phyloP scores from a whole-genome alignment of 2,113 vertebrate genomes.

The Siniperca chuatsi region DNA sequence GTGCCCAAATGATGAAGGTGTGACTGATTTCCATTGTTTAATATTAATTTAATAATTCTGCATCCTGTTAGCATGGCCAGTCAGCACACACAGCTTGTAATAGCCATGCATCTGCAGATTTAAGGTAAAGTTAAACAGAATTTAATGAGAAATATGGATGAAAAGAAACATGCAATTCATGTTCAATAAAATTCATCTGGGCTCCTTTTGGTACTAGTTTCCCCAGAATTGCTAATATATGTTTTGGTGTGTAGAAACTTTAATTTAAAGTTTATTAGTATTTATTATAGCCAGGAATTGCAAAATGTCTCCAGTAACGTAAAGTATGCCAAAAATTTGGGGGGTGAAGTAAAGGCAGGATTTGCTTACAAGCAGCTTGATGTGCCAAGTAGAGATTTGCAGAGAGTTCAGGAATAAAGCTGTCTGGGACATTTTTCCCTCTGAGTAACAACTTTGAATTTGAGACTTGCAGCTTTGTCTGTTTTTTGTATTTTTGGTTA shows the following conservation, averaged over 20 bases:
- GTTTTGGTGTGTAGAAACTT: background rate
- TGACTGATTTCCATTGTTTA: background rate
- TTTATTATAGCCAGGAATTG: background rate
- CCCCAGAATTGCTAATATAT: background rate
- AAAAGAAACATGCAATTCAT: background rate
- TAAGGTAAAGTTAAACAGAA: background rate
- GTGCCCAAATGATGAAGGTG: background rate
- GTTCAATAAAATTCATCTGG: background rate
- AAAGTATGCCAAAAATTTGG: background rate
- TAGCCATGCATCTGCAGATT: background rate
- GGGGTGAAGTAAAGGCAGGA: background rate
- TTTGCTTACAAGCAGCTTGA: constrained; percentile 38
- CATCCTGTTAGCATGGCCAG: background rate
- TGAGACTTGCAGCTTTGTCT: constrained; percentile 13
- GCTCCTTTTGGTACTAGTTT: background rate
- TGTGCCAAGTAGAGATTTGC: constrained; percentile 46
- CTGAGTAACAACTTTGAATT: background rate
- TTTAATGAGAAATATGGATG: background rate
- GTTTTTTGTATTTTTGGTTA: constrained; percentile 1
- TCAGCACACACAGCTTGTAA: background rate
- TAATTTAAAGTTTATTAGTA: background rate
- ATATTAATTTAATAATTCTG: background rate
- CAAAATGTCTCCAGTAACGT: background rate
- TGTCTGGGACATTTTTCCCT: constrained; percentile 24
- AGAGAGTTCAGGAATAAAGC: constrained; percentile 36